These are phyloP conservation scores for Yponomeuta plumbellus DNA, from an alignment of 2,888 invertebrate genomes.

Conservation along the genomic window DNA sequence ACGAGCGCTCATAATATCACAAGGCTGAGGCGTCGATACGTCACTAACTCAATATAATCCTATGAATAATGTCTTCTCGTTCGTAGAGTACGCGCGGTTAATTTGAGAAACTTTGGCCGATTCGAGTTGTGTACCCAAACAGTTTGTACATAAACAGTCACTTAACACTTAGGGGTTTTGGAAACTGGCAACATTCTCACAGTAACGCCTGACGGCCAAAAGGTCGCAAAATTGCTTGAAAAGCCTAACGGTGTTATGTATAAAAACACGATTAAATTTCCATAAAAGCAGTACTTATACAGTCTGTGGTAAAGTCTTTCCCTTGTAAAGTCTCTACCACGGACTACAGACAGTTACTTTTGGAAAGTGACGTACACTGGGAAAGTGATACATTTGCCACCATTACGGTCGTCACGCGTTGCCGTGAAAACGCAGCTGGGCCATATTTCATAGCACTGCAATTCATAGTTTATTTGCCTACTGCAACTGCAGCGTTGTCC, in stretches of 20 bases:
- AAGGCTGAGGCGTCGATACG: conserved; percentile 21
- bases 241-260: not conserved
- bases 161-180: not conserved
- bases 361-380: no score
- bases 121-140: conserved; percentile 9
- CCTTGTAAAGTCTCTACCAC: no score
- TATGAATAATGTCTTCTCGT: conserved; percentile 16
- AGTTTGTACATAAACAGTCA: conserved; percentile 8
- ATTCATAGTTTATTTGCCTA: no score
- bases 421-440: no score
- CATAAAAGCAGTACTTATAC: no score
- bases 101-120: conserved; percentile 15
- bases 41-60: conserved; percentile 18
- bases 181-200: not conserved
- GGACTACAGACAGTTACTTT: no score
- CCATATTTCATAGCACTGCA: no score
- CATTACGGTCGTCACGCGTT: no score
- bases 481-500: no score
- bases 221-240: not conserved
- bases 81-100: conserved; percentile 8
- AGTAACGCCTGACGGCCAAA: no score
- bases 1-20: conserved; percentile 19
- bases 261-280: not conserved
- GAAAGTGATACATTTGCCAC: no score
- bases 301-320: no score